Percentiles rank a stretch among this genome's conserved stretches.
Conservation (phyloP, 92 coral and sea anemone species). For the Paragorgia papillata region DNA sequence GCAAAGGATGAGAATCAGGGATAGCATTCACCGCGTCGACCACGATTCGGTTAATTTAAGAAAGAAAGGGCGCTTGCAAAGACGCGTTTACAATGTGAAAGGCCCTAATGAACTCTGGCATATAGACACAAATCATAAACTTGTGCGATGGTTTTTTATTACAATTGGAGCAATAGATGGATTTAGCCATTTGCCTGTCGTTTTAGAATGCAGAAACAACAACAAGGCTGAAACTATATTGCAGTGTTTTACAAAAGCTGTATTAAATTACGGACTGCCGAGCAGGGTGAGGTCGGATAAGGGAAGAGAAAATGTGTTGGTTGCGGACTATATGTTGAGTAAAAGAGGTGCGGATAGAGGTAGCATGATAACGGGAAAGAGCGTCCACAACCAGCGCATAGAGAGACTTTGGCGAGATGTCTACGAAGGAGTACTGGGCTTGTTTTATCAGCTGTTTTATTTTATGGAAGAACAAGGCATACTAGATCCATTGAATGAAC, state of each 20-base stretch:
- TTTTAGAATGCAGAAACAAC: slow-evolving; percentile 41
- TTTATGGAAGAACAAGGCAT: slow-evolving; percentile 58
- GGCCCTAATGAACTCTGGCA: slow-evolving; percentile 63
- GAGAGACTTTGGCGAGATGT: slow-evolving; percentile 62
- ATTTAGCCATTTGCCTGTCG: slow-evolving; percentile 41
- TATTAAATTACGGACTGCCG: slow-evolving; percentile 31
- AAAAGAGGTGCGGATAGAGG: slow-evolving; percentile 58
- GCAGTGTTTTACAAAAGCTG: slow-evolving; percentile 41
- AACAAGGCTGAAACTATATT: slow-evolving; percentile 41
- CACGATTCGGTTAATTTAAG: slow-evolving; percentile 20
- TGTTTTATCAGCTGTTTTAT: slow-evolving; percentile 55
- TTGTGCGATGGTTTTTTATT: slow-evolving; percentile 44
- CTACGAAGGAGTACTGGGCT: slow-evolving; percentile 55
- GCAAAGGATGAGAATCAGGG: slow-evolving; percentile 61
- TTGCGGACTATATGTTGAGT: slow-evolving; percentile 54
- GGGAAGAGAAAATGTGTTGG: slow-evolving; percentile 55
- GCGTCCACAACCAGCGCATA: slow-evolving; percentile 58
- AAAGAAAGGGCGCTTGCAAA: slow-evolving; percentile 38
- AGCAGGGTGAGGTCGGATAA: slow-evolving; percentile 51
- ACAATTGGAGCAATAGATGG: slow-evolving; percentile 46
- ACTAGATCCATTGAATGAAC: slow-evolving; percentile 60
- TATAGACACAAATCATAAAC: too few species aligned
- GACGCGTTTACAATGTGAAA: slow-evolving; percentile 46
- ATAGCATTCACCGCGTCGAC: slow-evolving; percentile 61
- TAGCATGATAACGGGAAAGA: slow-evolving; percentile 51